phyloP scores from a whole-genome alignment of 2,888 invertebrate species.

The Apamea sordens region DNA sequence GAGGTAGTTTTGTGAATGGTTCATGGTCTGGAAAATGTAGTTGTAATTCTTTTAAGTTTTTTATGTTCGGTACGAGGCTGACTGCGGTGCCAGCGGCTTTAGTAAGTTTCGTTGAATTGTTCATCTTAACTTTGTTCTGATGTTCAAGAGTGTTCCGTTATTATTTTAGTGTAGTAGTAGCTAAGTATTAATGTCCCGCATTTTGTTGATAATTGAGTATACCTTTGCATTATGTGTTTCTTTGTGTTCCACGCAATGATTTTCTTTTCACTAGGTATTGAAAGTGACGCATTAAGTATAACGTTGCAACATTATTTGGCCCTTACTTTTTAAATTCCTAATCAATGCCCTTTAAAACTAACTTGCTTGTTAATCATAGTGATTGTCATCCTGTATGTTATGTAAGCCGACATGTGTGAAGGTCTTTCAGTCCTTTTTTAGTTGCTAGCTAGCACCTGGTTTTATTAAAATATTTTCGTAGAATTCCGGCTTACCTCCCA shows the following conservation, averaged over 20 bases:
- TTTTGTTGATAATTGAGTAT: neutral
- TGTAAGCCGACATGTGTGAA: too few relatives aligned
- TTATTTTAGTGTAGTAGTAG: neutral
- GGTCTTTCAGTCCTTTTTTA: too few relatives aligned
- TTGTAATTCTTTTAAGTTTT: slow-evolving; percentile 27
- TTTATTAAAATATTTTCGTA: slow-evolving; percentile 20
- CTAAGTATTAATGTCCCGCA: neutral
- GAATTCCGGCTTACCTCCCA: slow-evolving; percentile 5
- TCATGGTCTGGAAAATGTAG: slow-evolving; percentile 35
- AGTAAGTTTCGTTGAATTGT: slow-evolving; percentile 4
- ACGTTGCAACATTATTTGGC: neutral
- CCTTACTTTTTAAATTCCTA: neutral
- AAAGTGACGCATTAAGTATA: too few relatives aligned
- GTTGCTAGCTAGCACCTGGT: neutral
- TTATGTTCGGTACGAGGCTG: slow-evolving; percentile 3
- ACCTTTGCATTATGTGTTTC: neutral
- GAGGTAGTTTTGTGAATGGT: slow-evolving; percentile 45
- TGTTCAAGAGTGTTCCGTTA: neutral
- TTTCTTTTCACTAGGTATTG: neutral
- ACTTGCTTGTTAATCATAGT: neutral
- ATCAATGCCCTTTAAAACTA: neutral
- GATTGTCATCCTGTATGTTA: neutral
- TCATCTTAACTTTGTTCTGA: neutral
- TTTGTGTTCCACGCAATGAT: neutral
- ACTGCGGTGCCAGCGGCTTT: neutral